A percentile compares a stretch with the other conserved stretches of the same genome.
phyloP scores from a whole-genome alignment of 2,888 invertebrate genomes.

The Cryptocheilus praepositus region DNA sequence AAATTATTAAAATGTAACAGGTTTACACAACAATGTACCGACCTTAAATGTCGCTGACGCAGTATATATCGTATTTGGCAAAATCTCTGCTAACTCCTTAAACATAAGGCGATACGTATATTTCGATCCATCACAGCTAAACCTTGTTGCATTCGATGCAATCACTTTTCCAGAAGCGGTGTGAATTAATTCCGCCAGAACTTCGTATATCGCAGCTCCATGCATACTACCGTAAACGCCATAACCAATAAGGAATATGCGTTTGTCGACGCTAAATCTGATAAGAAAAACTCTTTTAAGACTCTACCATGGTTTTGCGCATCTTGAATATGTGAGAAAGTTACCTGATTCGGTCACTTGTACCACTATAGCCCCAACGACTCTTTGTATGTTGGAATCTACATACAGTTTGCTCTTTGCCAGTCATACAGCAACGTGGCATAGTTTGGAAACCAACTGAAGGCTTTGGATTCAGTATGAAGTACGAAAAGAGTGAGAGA shows the following conservation, averaged over 20 bases:
- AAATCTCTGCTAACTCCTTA: constrained; percentile 88
- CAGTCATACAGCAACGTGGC: constrained; percentile 86
- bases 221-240: constrained; percentile 90
- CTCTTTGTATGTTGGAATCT: constrained; percentile 86
- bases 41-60: constrained; percentile 86
- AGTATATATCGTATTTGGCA: constrained; percentile 86
- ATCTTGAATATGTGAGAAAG: not conserved
- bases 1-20: constrained; percentile 7
- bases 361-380: constrained; percentile 90
- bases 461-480: constrained; percentile 86
- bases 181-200: constrained; percentile 86
- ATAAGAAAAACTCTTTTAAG: not conserved
- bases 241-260: constrained; percentile 89
- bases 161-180: constrained; percentile 84
- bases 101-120: constrained; percentile 88
- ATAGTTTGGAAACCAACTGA: constrained; percentile 82
- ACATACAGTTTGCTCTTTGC: constrained; percentile 85
- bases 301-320: not conserved
- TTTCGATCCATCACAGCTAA: constrained; percentile 86
- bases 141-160: constrained; percentile 85
- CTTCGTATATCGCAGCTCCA: constrained; percentile 86
- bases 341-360: constrained; percentile 85
- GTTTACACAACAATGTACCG: constrained; percentile 2
- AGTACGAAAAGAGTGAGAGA: constrained; percentile 83
- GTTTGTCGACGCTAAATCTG: constrained; percentile 87